Percentiles rank a stretch among this genome's conserved stretches.
Conservation (phyloP, 2,888 invertebrate species). For the Acleris literana region DNA sequence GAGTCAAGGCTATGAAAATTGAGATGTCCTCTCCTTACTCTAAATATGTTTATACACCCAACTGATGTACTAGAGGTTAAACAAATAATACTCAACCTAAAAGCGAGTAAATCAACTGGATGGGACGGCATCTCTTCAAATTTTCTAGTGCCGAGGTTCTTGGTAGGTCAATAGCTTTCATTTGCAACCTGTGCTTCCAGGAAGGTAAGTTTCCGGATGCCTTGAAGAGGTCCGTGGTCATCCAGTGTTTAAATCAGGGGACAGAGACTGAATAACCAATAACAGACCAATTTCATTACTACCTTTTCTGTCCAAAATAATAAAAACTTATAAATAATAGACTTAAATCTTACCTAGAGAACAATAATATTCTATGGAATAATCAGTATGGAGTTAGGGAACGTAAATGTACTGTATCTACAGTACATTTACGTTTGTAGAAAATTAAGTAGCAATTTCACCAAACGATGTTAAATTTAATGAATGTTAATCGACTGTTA, state of each 20-base stretch:
- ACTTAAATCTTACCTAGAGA: not conserved
- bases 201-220: constrained; percentile 2
- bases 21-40: not conserved
- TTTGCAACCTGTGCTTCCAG: not conserved
- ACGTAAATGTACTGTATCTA: not conserved
- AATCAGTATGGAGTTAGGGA: constrained; percentile 3
- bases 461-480: too few relatives aligned
- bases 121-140: not conserved
- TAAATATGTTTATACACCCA: not conserved
- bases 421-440: not conserved
- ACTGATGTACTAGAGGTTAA: not conserved
- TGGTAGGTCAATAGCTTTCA: not conserved
- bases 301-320: not conserved
- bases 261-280: constrained; percentile 3
- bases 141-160: not conserved
- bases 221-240: not conserved
- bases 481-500: too few relatives aligned
- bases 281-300: not conserved
- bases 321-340: constrained; percentile 1
- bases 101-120: not conserved
- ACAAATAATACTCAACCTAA: not conserved
- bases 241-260: not conserved
- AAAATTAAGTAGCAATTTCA: not conserved
- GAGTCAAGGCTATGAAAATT: not conserved
- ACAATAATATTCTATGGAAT: not conserved